Conservation (phyloP, 2,797 vertebrate genomes). For the Amblyopsis hoosieri region DNA sequence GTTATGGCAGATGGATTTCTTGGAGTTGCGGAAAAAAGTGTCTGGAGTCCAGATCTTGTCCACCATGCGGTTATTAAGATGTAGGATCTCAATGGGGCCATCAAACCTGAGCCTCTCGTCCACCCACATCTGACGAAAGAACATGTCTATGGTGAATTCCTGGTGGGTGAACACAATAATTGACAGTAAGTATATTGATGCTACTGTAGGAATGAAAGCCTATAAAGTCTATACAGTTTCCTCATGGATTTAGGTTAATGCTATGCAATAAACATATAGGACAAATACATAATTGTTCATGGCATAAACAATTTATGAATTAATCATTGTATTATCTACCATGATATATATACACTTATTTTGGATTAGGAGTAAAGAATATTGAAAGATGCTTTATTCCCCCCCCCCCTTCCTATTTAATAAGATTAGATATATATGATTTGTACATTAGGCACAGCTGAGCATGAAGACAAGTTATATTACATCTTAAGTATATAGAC, state of each 20-base stretch:
- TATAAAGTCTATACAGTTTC: not conserved
- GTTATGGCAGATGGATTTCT: slow-evolving; percentile 79
- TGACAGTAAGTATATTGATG: slow-evolving; percentile 1
- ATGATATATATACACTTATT: slow-evolving; percentile 70
- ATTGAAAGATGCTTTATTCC: slow-evolving; percentile 46
- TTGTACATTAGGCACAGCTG: not conserved
- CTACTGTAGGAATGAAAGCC: not conserved
- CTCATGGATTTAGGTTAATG: not conserved
- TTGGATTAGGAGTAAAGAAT: slow-evolving; percentile 71
- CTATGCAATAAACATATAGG: too few species aligned
- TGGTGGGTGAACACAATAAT: slow-evolving; percentile 24
- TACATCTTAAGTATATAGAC: too few species aligned
- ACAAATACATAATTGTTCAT: too few species aligned
- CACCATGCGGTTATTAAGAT: slow-evolving; percentile 82
- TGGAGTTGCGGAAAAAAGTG: slow-evolving; percentile 82
- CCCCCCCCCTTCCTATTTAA: too few species aligned
- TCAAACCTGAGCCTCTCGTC: slow-evolving; percentile 80
- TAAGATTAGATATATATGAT: too few species aligned
- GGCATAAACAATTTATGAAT: too few species aligned
- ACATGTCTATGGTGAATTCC: slow-evolving; percentile 83
- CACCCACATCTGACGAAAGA: slow-evolving; percentile 85
- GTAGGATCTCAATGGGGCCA: slow-evolving; percentile 79
- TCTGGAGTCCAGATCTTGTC: slow-evolving; percentile 85
- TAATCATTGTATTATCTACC: not conserved
- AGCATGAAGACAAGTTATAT: too few species aligned